A percentile compares a stretch with the other conserved stretches of the same genome.
These are phyloP conservation scores for Tortricodes alternella DNA, from an alignment of 2,888 invertebrate genomes.

Conservation along the genomic window DNA sequence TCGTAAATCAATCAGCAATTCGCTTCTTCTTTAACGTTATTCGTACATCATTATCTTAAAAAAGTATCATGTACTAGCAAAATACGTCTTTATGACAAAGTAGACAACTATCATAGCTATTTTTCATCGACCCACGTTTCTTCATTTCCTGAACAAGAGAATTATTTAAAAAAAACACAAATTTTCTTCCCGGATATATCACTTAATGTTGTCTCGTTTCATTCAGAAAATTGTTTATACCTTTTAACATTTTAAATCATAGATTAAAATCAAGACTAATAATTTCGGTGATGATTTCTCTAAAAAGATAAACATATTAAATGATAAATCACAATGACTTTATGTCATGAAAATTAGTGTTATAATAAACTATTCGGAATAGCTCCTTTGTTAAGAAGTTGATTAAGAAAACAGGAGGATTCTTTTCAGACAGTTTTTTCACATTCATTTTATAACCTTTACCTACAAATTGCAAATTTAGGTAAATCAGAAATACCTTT, in stretches of 20 bases:
- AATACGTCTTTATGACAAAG: conserved; percentile 32
- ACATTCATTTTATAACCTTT: neutral
- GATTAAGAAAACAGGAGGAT: too few species aligned
- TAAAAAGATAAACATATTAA: too few species aligned
- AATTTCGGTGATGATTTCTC: too few species aligned
- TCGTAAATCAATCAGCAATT: too few species aligned
- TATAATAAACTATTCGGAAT: too few species aligned
- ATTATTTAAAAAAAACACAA: conserved; percentile 13
- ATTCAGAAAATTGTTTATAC: neutral
- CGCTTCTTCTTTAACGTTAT: too few species aligned
- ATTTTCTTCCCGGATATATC: conserved; percentile 13
- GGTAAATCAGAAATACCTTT: neutral
- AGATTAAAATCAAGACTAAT: too few species aligned
- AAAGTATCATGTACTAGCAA: too few species aligned
- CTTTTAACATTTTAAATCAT: neutral
- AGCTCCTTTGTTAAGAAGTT: too few species aligned
- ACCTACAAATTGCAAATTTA: neutral
- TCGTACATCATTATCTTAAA: too few species aligned
- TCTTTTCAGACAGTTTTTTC: neutral
- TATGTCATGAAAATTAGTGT: too few species aligned
- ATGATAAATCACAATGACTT: too few species aligned
- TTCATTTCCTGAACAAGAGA: conserved; percentile 34
- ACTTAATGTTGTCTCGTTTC: neutral
- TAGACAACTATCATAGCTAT: conserved; percentile 32
- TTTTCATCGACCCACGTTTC: conserved; percentile 39